phyloP scores from a whole-genome alignment of 2,113 vertebrate species.

The Anarhynchus alexandrinus region DNA sequence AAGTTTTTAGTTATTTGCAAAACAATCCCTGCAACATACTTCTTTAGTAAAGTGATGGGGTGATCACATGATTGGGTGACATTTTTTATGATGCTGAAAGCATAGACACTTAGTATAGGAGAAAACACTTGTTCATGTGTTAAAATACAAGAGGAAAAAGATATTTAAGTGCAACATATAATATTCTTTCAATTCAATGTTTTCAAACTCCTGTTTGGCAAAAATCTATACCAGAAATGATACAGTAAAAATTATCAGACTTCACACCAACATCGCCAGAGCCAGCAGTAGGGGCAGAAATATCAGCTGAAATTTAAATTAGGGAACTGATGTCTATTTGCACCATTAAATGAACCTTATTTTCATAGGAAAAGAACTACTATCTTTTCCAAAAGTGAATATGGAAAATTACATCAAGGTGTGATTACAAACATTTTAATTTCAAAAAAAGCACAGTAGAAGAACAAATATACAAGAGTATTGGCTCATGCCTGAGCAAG shows the following conservation, averaged over 20 bases:
- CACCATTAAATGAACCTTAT: background rate
- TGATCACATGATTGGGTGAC: background rate
- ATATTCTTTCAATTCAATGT: background rate
- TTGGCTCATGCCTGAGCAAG: constrained; percentile 30
- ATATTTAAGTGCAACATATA: background rate
- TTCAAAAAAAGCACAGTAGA: background rate
- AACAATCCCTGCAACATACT: background rate
- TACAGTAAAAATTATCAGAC: background rate
- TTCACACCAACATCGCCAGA: background rate
- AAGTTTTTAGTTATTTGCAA: background rate
- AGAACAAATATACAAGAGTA: constrained; percentile 68
- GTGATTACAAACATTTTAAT: background rate
- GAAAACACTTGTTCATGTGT: background rate
- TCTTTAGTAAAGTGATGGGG: background rate
- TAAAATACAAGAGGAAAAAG: background rate
- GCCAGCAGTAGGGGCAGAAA: background rate
- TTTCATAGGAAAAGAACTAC: background rate
- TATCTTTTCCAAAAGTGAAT: background rate
- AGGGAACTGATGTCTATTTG: background rate
- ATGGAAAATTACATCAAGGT: background rate
- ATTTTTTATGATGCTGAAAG: background rate
- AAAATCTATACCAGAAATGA: background rate
- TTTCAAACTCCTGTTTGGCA: background rate
- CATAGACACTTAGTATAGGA: background rate
- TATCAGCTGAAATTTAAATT: no score